Evolutionary conservation across 1,140 invertebrate genomes (phyloP).

Genomic region (Drosophila pruinosa): DNA sequence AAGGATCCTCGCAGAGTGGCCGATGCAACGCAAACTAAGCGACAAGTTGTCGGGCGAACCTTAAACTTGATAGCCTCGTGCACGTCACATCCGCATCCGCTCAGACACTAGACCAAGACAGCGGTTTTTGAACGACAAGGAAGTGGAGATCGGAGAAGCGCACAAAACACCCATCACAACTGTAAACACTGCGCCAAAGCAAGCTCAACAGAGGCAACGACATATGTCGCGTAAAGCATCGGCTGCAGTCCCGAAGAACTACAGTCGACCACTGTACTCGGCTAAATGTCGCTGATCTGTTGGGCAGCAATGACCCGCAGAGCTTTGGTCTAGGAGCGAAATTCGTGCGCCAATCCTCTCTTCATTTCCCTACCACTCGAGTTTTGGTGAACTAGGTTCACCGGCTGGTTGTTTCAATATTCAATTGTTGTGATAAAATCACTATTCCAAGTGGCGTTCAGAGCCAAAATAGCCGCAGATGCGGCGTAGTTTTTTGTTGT

Average conservation of each 20-base stretch:
- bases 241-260: conserved; percentile 3
- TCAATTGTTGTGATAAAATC: neutral
- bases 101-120: conserved; percentile 43
- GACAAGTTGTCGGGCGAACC: conserved; percentile 2
- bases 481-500: conserved; percentile 37
- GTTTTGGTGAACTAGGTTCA: conserved; percentile 10
- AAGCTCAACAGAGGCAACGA: conserved; percentile 7
- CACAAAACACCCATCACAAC: conserved; percentile 39
- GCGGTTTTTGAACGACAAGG: conserved; percentile 24
- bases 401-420: neutral
- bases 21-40: conserved; percentile 1
- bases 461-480: conserved; percentile 55
- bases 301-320: neutral
- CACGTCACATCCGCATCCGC: conserved; percentile 16
- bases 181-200: neutral
- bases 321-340: conserved; percentile 35
- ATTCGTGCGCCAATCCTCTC: conserved; percentile 25
- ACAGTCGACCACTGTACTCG: neutral
- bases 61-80: neutral
- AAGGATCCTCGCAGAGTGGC: conserved; percentile 42
- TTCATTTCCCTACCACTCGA: conserved; percentile 22
- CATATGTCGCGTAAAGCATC: neutral
- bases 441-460: conserved; percentile 44
- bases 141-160: neutral
- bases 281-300: neutral